Evolutionary conservation across 1,140 invertebrate species (phyloP), one percentile per base, ranked within the genome.

Genomic region (Drosophila tsacasi): DNA sequence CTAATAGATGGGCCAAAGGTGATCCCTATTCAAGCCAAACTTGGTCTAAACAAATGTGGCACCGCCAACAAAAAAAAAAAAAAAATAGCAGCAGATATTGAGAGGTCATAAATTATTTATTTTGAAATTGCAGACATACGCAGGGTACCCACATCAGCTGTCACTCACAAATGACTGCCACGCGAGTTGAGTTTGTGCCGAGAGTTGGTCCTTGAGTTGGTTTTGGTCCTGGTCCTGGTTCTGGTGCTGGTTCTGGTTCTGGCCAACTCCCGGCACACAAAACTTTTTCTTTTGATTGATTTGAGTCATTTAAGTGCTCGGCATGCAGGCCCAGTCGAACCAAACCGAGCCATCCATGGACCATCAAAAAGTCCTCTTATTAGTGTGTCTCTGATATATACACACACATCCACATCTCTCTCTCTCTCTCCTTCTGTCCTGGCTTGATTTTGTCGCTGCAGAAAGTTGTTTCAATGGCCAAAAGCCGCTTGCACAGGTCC

Each of bases 241-340:
- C n/a, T 27, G 27, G 3, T 32, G 1, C 32, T 35, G 32, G 10
- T 35, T 2, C 32, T 35, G 32, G 15, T 27, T 7, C n/a, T 10
- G 40, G 39, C 39, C 39, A 40, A 42, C 40, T 42, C 40, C 40
- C 40, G n/a, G 40, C n/a, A n/a, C n/a, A 67, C 32, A 54, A 67
- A 69, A 69, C 47, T 71, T 71, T 71, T 71, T 32, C 63, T 71
- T 71, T 71, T 71, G 67, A 71, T 71, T 71, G 67, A 71, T 71
- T 71, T 54, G 67, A 71, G 64, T 68, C 67, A 54, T 71, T 71
- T 68, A 50, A 69, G 66, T 69, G 62, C 35, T 66, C 66, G 19
- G 63, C 46, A 32, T 37, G 30, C 42, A 49, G 46, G 42, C 47
- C 23, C 15, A 47, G 23, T 15, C 46, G 3, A 47, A 23, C 21